Evolutionary conservation across 2,113 vertebrate genomes (phyloP).

Genomic region (Brachyistius frenatus): DNA sequence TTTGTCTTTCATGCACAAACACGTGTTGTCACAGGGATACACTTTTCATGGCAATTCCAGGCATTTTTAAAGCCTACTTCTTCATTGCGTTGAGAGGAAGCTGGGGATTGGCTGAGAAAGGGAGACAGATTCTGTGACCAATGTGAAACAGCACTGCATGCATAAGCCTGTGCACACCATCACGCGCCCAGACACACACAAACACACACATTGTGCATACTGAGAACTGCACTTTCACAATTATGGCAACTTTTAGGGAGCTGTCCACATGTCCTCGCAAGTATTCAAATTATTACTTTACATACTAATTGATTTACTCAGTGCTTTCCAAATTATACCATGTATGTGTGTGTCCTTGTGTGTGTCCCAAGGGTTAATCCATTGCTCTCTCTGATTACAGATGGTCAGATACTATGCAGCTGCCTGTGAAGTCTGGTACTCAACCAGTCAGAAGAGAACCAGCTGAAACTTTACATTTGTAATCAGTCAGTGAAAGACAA

Average conservation of each 20-base stretch:
- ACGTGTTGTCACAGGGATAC: conserved; percentile 26
- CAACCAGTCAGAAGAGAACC: conserved; percentile 43
- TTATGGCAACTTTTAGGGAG: neutral
- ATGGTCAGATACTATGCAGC: conserved; percentile 35
- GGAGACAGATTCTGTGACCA: conserved; percentile 78
- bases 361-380: conserved; percentile 20
- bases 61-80: conserved; percentile 73
- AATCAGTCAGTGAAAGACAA: conserved; percentile 38
- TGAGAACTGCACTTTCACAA: neutral
- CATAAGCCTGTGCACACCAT: conserved; percentile 38
- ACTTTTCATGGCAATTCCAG: conserved; percentile 71
- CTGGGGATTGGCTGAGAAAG: conserved; percentile 67
- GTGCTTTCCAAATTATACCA: neutral
- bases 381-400: conserved; percentile 34
- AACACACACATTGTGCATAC: conserved; percentile 9
- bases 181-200: conserved; percentile 7
- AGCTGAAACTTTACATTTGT: conserved; percentile 8
- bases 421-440: conserved; percentile 30
- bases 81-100: conserved; percentile 77
- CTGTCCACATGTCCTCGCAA: neutral
- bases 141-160: conserved; percentile 77
- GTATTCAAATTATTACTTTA: conserved; percentile 2
- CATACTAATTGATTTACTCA: neutral
- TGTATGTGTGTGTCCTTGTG: neutral
- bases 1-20: conserved; percentile 27